Evolutionary conservation across 2,113 vertebrate genomes (phyloP), one percentile per base, ranked within the genome.

Genomic region (Ia io): DNA sequence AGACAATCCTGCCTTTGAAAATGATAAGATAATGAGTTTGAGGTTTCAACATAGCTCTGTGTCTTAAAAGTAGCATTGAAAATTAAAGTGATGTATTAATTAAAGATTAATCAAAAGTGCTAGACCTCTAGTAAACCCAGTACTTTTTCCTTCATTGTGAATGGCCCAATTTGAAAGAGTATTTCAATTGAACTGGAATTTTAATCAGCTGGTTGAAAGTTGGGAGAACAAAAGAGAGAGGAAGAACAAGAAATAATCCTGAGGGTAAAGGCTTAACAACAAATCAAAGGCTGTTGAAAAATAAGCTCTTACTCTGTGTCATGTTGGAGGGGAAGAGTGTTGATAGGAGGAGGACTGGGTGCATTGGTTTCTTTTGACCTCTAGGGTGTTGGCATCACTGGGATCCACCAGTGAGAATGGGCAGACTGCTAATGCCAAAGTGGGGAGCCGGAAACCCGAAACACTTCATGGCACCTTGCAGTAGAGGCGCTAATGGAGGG

Each of bases 31-130:
- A 97, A 87, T 88, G 53, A 25, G 93, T 96, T 92, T 74, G 93
- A 95, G 90, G 49, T 84, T 96, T 94, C 87, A 88, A 82, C 88
- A 69, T 84, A 92, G 71, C 95, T 97, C 92, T 95, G 56, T 93
- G 40, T 94, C 65, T 93, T 96, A 90, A 96, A 98, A 67, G n/a
- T 85, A 95, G 80, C 44, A 88, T 53, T 97, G 84, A 95, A 86
- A 93, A 94, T 85, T 97, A 87, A 97, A 96, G 71, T 77, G n/a
- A 97, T 82, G 63, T 3, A 67, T 93, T 86, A 96, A 97, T 97
- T 97, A 93, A 93, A 97, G 88, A 86, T 94, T 95, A 96, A 97
- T 95, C 83, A 96, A 86, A 97, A 93, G 77, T 94, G 30, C 87
- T 88, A 83, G 78, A 88, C 90, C 93, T 94, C 94, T 93, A 71